A percentile compares a stretch with the other conserved stretches of the same genome.
Evolutionary conservation across 2,888 invertebrate genomes (phyloP).

Genomic region (Lymantria monacha): DNA sequence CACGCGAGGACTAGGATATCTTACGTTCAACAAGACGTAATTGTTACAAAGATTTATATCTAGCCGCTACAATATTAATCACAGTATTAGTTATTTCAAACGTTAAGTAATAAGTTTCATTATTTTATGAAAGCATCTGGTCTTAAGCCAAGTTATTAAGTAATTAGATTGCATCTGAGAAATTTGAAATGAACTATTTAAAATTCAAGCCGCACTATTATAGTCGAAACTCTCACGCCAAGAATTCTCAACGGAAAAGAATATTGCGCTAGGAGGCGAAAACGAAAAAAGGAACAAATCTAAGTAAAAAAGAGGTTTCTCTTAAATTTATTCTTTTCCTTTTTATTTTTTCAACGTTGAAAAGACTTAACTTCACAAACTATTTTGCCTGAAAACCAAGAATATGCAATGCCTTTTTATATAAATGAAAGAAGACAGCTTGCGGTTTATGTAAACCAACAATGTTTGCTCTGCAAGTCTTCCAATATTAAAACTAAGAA

Average conservation of each 20-base stretch:
- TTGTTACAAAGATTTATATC: too few relatives aligned
- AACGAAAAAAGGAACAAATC: slow-evolving; percentile 38
- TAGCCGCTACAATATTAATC: too few relatives aligned
- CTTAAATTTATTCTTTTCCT: slow-evolving; percentile 26
- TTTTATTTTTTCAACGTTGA: slow-evolving; percentile 24
- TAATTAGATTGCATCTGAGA: slow-evolving; percentile 22
- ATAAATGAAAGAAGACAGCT: slow-evolving; percentile 18
- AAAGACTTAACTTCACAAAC: slow-evolving; percentile 46
- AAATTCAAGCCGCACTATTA: slow-evolving; percentile 30
- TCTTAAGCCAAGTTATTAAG: slow-evolving; percentile 11
- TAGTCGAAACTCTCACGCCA: slow-evolving; percentile 22
- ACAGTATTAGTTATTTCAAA: too few relatives aligned
- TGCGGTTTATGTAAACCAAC: slow-evolving; percentile 19
- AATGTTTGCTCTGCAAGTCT: slow-evolving; percentile 12
- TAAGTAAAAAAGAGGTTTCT: slow-evolving; percentile 33
- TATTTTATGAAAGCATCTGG: not conserved
- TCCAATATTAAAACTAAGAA: not conserved
- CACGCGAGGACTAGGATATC: too few relatives aligned
- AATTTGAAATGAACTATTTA: slow-evolving; percentile 23
- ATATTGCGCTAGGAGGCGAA: slow-evolving; percentile 24
- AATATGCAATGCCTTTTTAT: slow-evolving; percentile 44
- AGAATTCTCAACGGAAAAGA: slow-evolving; percentile 25
- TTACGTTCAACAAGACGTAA: too few relatives aligned
- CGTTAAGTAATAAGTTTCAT: not conserved
- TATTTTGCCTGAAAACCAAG: slow-evolving; percentile 43